phyloP scores from a whole-genome alignment of 2,888 invertebrate genomes.

The Hipparchia semele region DNA sequence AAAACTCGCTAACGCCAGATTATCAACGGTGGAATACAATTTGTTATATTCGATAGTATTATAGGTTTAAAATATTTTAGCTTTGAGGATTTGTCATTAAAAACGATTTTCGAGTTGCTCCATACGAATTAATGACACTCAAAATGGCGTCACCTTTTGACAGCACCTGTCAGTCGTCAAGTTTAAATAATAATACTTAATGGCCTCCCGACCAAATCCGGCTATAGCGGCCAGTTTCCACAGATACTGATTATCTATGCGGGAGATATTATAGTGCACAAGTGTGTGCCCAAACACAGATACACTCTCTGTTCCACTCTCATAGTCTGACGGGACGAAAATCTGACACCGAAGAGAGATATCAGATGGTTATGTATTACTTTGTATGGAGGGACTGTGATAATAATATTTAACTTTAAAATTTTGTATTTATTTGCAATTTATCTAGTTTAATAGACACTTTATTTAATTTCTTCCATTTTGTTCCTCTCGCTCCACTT shows the following conservation, averaged over 20 bases:
- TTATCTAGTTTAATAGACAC: slow-evolving; percentile 38
- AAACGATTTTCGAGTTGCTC: not conserved
- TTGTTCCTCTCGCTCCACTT: slow-evolving; percentile 42
- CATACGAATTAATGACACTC: not conserved
- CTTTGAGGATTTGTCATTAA: slow-evolving; percentile 16
- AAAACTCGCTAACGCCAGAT: slow-evolving; percentile 9
- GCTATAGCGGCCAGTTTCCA: too few relatives aligned
- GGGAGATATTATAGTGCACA: too few relatives aligned
- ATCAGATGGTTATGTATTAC: not conserved
- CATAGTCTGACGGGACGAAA: too few relatives aligned
- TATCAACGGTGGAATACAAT: slow-evolving; percentile 17
- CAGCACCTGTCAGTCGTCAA: too few relatives aligned
- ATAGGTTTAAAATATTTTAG: slow-evolving; percentile 34
- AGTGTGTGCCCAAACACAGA: too few relatives aligned
- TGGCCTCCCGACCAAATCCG: too few relatives aligned
- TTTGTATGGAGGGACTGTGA: not conserved
- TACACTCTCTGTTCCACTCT: too few relatives aligned
- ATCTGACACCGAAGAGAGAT: too few relatives aligned
- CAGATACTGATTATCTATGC: too few relatives aligned
- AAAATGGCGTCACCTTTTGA: not conserved
- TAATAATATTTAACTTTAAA: not conserved
- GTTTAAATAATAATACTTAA: too few relatives aligned
- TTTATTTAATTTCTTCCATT: slow-evolving; percentile 41
- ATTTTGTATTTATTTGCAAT: slow-evolving; percentile 38
- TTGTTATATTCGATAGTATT: slow-evolving; percentile 38